Evolutionary conservation across 2,113 vertebrate species (phyloP), one percentile per base, ranked within the genome.

Genomic region (Catharus bicknelli): DNA sequence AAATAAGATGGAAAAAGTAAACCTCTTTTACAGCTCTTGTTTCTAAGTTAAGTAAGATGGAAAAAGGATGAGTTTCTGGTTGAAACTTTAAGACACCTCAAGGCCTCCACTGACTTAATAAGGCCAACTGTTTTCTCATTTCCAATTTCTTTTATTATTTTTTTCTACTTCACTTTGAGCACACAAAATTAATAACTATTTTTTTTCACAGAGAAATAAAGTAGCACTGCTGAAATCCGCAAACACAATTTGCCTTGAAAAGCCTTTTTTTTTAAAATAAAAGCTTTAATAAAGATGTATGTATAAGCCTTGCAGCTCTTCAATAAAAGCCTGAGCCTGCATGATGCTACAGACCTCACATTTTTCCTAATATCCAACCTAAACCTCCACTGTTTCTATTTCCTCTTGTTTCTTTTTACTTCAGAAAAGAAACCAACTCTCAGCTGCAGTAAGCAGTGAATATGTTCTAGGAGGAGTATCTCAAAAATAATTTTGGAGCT

Each of bases 271-370:
- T 76, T 66, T 66, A 72, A 73, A 87, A 90, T 90, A 80, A 83
- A 79, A 83, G n/a, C 38, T 93, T 88, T 90, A 94, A 90, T 92
- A 88, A 94, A 88, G 51, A 86, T 38, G 3, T 42, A 66, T 73
- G 19, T 70, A 66, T 25, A 81, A 86, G 68, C 86, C 86, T 88
- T 80, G 50, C 43, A 93, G 91, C 54, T 80, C 47, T 94, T 90
- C 76, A 88, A 21, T 90, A 80, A 90, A 11, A 88, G n/a, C 12
- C n/a, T 66, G 45, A 83, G 19, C 47, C 34, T 87, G 23, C 34
- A 20, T 4, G n/a, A 45, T 79, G 58, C 62, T 57, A 16, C 13
- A 76, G 85, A 82, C 34, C 34, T 83, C 66, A 90, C 38, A 38
- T 38, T 11, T 25, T 57, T 48, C 16, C 20, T 38, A 10, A 42